Base-by-base conservation (phyloP, 1,140 invertebrate species). In the Procambarus clarkii region DNA sequence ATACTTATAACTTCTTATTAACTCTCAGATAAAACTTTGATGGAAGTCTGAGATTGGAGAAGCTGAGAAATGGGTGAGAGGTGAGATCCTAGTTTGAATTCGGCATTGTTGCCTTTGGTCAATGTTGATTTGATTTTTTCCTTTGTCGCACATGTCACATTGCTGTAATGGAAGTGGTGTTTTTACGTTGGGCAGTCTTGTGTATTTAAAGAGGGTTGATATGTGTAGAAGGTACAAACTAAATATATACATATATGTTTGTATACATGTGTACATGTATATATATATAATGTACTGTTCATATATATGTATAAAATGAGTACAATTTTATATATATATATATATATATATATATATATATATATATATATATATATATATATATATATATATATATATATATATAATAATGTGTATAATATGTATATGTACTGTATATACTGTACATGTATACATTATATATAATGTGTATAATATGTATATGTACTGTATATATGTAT, bases 141-240 rank as follows among this genome's bases (percentile, higher is more conserved):
- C 74, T 86, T 86, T 88, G 87, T 88, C 87, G 87, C 87, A 88
- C 87, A 88, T 88, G 78, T 81, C 87, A 81, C 60, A 88, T 88
- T 88, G 80, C 46, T 88, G 87, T 88, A 88, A 46, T 88, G 87
- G 79, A 88, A 88, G 87, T 88, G 87, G 79, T 88, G 87, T 88
- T 80, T 88, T 76, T 86, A 77, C 58, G 85, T 86, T 88, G 87
- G 87, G 87, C 87, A 88, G 87, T 88, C 74, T 92, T 85, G 78
- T 79, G 86, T 80, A 88, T 84, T 77, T 69, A 82, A 15, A 50
- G 71, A 82, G 80, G 83, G 79, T 64, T 87, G 84, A 60, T 89
- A 83, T 88, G 86, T 88, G 84, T 92, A 88, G 78, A 79, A 88
- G 58, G 79, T 88, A 78, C 84, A 86, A 86, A 69, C 83, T 79